Evolutionary conservation across 2,797 vertebrate species (phyloP).

Genomic region (Decapterus maruadsi): DNA sequence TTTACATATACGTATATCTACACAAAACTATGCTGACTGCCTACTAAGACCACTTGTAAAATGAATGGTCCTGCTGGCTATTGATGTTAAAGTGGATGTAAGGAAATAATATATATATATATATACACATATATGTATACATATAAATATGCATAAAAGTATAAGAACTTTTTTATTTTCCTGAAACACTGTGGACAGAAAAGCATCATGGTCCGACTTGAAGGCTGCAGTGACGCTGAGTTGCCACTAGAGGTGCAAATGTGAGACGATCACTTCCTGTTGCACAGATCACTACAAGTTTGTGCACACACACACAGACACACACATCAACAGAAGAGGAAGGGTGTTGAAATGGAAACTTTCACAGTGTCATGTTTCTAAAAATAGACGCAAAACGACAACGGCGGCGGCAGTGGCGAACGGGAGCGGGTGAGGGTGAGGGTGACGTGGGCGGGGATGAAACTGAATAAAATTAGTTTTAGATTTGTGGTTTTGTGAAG

Average conservation of each 20-base stretch:
- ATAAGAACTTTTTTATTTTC: background rate
- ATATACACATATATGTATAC: too few species aligned
- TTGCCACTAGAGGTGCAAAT: constrained; percentile 73
- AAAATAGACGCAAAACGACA: constrained; percentile 84
- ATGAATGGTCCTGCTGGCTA: too few species aligned
- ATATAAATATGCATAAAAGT: too few species aligned
- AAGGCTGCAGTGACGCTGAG: constrained; percentile 53
- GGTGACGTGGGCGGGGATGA: background rate
- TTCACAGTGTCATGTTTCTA: constrained; percentile 82
- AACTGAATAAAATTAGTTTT: constrained; percentile 1
- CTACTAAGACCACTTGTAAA: too few species aligned
- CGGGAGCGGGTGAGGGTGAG: background rate
- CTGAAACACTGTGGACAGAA: background rate
- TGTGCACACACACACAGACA: constrained; percentile 20
- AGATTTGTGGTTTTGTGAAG: background rate
- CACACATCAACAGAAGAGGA: constrained; percentile 49
- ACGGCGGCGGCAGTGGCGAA: too few species aligned
- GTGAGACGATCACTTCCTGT: constrained; percentile 82
- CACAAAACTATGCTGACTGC: too few species aligned
- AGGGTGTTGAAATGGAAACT: constrained; percentile 89
- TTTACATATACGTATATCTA: too few species aligned
- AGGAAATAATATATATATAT: too few species aligned
- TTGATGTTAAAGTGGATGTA: too few species aligned
- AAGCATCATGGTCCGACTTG: background rate
- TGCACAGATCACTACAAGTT: constrained; percentile 69